phyloP scores from a whole-genome alignment of 2,797 vertebrate genomes.

The Tragopan temminckii region DNA sequence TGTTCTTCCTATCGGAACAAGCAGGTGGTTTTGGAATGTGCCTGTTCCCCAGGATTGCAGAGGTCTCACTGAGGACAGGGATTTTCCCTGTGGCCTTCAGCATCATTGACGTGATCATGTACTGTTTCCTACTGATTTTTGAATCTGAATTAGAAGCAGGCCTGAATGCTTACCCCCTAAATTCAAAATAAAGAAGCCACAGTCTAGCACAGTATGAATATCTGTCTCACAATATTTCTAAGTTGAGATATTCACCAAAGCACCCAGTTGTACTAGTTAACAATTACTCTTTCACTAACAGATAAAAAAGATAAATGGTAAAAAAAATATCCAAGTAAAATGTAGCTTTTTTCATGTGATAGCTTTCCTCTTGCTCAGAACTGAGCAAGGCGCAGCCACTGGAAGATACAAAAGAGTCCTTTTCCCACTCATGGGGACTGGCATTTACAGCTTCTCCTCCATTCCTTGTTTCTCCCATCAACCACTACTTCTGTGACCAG shows the following conservation, averaged over 20 bases:
- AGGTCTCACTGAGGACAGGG: neutral
- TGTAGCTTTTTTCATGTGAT: conserved; percentile 28
- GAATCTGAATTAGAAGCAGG: conserved; percentile 30
- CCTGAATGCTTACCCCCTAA: neutral
- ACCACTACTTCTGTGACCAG: neutral
- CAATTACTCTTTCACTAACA: conserved; percentile 53
- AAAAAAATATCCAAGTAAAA: conserved; percentile 56
- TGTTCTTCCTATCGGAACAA: conserved; percentile 3
- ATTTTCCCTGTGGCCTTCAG: conserved; percentile 14
- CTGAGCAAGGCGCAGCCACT: neutral
- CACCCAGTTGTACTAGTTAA: conserved; percentile 35
- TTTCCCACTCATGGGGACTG: neutral
- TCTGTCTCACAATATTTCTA: conserved; percentile 22
- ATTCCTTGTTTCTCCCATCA: neutral
- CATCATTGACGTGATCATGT: neutral
- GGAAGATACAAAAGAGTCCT: neutral
- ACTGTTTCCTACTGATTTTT: conserved; percentile 25
- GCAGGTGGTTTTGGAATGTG: conserved; percentile 6
- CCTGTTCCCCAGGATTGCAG: neutral
- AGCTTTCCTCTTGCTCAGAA: neutral
- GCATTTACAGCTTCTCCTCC: conserved; percentile 1
- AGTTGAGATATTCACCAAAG: conserved; percentile 31
- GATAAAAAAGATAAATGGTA: conserved; percentile 38
- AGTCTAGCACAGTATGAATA: conserved; percentile 27
- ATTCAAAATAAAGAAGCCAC: conserved; percentile 52